Conservation (phyloP, 2,113 vertebrate genomes). For the Symphodus melops region DNA sequence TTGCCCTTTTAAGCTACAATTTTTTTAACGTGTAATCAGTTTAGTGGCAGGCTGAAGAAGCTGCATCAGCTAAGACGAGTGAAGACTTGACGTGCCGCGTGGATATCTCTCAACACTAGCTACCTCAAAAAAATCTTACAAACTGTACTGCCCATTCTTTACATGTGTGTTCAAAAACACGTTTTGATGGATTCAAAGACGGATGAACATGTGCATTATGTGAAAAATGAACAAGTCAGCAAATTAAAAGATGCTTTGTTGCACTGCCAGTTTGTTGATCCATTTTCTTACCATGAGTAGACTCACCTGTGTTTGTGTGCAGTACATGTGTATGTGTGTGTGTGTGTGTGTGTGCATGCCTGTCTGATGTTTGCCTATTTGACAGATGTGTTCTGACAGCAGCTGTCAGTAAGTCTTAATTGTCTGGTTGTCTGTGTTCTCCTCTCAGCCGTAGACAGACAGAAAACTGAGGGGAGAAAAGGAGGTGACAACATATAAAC, state of each 20-base stretch:
- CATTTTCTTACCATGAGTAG: constrained; percentile 27
- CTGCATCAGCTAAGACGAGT: constrained; percentile 33
- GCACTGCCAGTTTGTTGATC: constrained; percentile 44
- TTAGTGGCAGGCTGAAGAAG: constrained; percentile 53
- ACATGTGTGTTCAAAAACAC: constrained; percentile 47
- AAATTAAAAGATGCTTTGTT: constrained; percentile 42
- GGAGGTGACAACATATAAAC: neutral
- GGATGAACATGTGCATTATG: constrained; percentile 25
- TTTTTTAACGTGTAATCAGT: constrained; percentile 51
- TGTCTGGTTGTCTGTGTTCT: constrained; percentile 55
- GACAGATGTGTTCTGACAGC: constrained; percentile 60
- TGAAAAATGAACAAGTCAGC: constrained; percentile 26
- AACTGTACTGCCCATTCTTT: constrained; percentile 26
- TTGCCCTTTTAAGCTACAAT: constrained; percentile 29
- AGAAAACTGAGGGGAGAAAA: constrained; percentile 13
- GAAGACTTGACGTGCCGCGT: constrained; percentile 50
- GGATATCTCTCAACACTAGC: constrained; percentile 33
- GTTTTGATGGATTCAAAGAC: constrained; percentile 25
- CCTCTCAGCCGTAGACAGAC: constrained; percentile 39
- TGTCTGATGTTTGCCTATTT: constrained; percentile 23
- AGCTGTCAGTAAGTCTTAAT: constrained; percentile 65
- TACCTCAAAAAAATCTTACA: constrained; percentile 22
- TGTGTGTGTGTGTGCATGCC: neutral
- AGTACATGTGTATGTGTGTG: neutral
- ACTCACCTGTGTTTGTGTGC: constrained; percentile 21